phyloP scores from a whole-genome alignment of 2,113 vertebrate species.

The Thalassoma bifasciatum region DNA sequence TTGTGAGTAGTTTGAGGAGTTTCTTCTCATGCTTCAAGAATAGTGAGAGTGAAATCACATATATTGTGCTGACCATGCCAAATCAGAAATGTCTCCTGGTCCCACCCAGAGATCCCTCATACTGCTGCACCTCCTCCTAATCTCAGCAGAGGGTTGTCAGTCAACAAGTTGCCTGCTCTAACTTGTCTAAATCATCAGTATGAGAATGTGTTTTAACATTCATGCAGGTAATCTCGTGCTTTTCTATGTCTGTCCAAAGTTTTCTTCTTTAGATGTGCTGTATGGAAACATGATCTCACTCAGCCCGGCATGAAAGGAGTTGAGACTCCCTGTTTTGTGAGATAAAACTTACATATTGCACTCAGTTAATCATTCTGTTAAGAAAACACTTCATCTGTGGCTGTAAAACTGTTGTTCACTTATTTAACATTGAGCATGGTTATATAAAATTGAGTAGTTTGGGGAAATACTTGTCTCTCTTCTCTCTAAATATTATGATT shows the following conservation, averaged over 20 bases:
- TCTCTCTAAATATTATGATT: conserved; percentile 42
- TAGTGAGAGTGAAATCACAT: conserved; percentile 28
- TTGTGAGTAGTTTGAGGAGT: background rate
- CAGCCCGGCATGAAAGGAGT: conserved; percentile 48
- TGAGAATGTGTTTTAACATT: background rate
- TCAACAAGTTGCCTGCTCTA: conserved; percentile 39
- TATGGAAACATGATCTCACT: conserved; percentile 50
- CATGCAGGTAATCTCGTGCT: background rate
- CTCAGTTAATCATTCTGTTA: conserved; percentile 33
- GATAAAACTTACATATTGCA: conserved; percentile 43
- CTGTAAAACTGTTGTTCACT: conserved; percentile 24
- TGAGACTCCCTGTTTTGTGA: conserved; percentile 49
- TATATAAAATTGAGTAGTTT: conserved; percentile 11
- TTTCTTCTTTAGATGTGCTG: conserved; percentile 5
- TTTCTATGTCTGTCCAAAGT: conserved; percentile 2
- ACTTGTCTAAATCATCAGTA: background rate
- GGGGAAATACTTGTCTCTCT: conserved; percentile 25
- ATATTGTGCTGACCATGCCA: conserved; percentile 45
- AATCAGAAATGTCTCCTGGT: conserved; percentile 72
- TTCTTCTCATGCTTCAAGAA: background rate
- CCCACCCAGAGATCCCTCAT: conserved; percentile 60
- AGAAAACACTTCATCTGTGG: conserved; percentile 38
- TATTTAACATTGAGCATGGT: conserved; percentile 2
- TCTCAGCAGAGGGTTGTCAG: conserved; percentile 54
- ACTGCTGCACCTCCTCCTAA: conserved; percentile 41